Evolutionary conservation across 35 echinoderm and acorn worm genomes (phyloP).

Genomic region (Patiria miniata): DNA sequence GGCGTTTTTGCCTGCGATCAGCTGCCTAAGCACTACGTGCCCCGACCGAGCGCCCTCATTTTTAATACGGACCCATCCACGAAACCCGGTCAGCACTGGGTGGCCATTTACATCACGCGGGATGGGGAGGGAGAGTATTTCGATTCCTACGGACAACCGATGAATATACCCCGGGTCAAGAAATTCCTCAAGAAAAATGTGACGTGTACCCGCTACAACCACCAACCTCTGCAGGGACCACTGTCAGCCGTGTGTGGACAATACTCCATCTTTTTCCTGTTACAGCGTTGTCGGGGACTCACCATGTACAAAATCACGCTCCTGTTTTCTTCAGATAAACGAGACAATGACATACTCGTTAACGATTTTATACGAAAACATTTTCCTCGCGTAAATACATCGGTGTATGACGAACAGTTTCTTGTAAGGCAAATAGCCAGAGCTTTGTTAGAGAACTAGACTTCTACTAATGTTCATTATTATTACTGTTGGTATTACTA

Average conservation of each 20-base stretch:
- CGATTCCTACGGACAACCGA: conserved; percentile 31
- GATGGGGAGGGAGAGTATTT: conserved; percentile 15
- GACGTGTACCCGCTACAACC: background rate
- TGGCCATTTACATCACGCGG: conserved; percentile 37
- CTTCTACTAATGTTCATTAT: background rate
- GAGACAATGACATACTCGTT: background rate
- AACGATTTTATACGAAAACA: conserved; percentile 23
- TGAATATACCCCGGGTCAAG: background rate
- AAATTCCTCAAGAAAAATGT: background rate
- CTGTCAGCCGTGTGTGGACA: conserved; percentile 42
- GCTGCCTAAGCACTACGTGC: background rate
- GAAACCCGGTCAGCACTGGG: conserved; percentile 40
- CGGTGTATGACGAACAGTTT: background rate
- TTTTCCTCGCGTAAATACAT: background rate
- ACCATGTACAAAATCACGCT: background rate
- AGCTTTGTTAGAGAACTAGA: background rate
- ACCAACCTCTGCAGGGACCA: background rate
- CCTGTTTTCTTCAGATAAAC: conserved; percentile 2
- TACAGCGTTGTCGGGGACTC: conserved; percentile 8
- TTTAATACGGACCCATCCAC: conserved; percentile 29
- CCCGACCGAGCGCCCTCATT: background rate
- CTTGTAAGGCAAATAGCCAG: background rate
- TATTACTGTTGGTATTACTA: too few relatives aligned
- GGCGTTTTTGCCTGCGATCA: conserved; percentile 51
- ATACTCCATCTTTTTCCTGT: conserved; percentile 33